Evolutionary conservation across 1,140 invertebrate species (phyloP).

Genomic region (Colletes gigas): DNA sequence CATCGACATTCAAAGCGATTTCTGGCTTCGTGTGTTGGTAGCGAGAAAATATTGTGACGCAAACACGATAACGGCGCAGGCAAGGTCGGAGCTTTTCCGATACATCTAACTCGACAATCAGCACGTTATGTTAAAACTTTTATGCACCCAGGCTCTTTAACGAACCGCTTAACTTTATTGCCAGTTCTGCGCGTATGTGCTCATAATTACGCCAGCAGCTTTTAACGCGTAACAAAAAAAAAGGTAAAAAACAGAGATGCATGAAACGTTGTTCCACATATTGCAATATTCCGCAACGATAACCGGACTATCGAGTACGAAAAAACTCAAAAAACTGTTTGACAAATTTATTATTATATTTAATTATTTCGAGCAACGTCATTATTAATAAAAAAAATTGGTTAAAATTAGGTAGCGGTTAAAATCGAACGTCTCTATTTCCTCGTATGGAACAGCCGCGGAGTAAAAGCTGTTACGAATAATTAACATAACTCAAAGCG

Average conservation of each 20-base stretch:
- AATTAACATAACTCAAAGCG: slow-evolving; percentile 39
- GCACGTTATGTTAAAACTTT: slow-evolving; percentile 29
- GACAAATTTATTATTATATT: too few species aligned
- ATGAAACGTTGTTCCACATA: neutral
- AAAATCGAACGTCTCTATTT: too few species aligned
- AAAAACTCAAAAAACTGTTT: too few species aligned
- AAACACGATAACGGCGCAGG: slow-evolving; percentile 56
- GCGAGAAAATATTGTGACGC: slow-evolving; percentile 64
- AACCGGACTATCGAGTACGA: too few species aligned
- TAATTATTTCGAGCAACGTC: too few species aligned
- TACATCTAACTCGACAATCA: slow-evolving; percentile 49
- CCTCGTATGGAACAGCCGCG: neutral
- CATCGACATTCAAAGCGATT: slow-evolving; percentile 54
- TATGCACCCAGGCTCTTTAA: slow-evolving; percentile 7
- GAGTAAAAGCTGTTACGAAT: slow-evolving; percentile 1
- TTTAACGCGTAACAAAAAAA: neutral
- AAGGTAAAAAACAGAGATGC: neutral
- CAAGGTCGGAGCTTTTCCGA: slow-evolving; percentile 62
- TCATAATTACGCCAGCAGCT: neutral
- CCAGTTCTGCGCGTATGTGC: neutral
- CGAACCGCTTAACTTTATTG: slow-evolving; percentile 8
- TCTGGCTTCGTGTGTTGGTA: slow-evolving; percentile 36
- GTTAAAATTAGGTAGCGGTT: too few species aligned
- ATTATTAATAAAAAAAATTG: too few species aligned
- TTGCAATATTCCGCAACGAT: neutral